A percentile compares a stretch with the other conserved stretches of the same genome.
These are phyloP conservation scores for Chaenocephalus aceratus DNA, from an alignment of 2,113 vertebrate species.

Conservation along the genomic window DNA sequence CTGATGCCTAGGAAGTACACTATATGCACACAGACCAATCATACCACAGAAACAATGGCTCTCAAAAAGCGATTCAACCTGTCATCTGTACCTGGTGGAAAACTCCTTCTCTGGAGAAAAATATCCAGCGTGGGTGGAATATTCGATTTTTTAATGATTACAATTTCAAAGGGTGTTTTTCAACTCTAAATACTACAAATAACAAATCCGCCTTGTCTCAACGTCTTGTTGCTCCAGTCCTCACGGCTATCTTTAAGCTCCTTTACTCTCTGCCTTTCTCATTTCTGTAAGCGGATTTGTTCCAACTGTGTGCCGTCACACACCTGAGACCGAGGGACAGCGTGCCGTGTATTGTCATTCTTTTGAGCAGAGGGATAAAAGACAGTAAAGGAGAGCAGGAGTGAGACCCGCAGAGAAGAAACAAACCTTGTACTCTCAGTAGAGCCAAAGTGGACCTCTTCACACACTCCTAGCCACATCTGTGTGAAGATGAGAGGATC, in stretches of 20 bases:
- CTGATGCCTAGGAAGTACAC: slow-evolving; percentile 22
- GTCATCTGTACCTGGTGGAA: slow-evolving; percentile 20
- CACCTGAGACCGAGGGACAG: slow-evolving; percentile 51
- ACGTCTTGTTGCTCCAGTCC: slow-evolving; percentile 12
- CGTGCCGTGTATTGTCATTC: neutral
- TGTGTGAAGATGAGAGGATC: slow-evolving; percentile 20
- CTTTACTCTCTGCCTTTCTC: slow-evolving; percentile 13
- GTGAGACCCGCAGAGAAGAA: slow-evolving; percentile 26
- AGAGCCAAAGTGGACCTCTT: slow-evolving; percentile 50
- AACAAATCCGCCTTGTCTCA: slow-evolving; percentile 3
- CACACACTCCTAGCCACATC: slow-evolving; percentile 20
- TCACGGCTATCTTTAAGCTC: slow-evolving; percentile 22
- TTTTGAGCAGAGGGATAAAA: slow-evolving; percentile 35
- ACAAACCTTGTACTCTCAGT: slow-evolving; percentile 18
- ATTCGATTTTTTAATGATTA: slow-evolving; percentile 34
- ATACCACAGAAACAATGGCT: slow-evolving; percentile 28
- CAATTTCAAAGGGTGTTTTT: slow-evolving; percentile 24
- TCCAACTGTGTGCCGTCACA: slow-evolving; percentile 10
- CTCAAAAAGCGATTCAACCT: slow-evolving; percentile 22
- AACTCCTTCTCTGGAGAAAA: slow-evolving; percentile 32
- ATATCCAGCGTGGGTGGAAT: slow-evolving; percentile 23
- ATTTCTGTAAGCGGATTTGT: slow-evolving; percentile 42
- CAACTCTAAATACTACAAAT: slow-evolving; percentile 35
- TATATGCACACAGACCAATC: slow-evolving; percentile 16
- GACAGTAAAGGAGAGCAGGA: slow-evolving; percentile 21